These are phyloP conservation scores for Drosophila watanabei DNA, from an alignment of 1,140 invertebrate genomes.

Conservation along the genomic window DNA sequence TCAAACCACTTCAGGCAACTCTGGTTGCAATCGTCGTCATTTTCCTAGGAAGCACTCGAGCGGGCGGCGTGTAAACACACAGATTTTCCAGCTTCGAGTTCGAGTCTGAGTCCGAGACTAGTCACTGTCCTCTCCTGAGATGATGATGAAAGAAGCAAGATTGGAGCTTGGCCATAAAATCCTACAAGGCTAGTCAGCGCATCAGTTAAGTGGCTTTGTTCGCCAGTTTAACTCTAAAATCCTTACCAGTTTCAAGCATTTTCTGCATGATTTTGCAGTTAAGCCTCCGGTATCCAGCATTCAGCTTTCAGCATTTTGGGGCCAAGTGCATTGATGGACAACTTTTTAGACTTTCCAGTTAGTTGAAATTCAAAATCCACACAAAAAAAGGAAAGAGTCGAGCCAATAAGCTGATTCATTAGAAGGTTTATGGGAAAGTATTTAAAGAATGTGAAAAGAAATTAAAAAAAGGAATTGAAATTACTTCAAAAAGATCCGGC, in stretches of 20 bases:
- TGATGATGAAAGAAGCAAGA: constrained; percentile 2
- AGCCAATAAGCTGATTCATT: constrained; percentile 20
- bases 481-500: not conserved
- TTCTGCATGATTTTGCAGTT: constrained; percentile 82
- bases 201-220: constrained; percentile 80
- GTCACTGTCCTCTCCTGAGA: constrained; percentile 4
- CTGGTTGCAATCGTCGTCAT: constrained; percentile 62
- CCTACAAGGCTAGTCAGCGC: constrained; percentile 75
- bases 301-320: constrained; percentile 17
- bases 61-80: constrained; percentile 66
- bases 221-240: constrained; percentile 33
- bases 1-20: constrained; percentile 61
- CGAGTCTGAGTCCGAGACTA: not conserved
- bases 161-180: constrained; percentile 29
- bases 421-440: constrained; percentile 23
- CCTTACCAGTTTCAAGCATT: constrained; percentile 27
- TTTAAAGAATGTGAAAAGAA: not conserved
- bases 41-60: constrained; percentile 83
- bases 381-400: not conserved
- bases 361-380: constrained; percentile 8
- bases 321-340: constrained; percentile 52
- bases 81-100: constrained; percentile 43
- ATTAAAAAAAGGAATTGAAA: not conserved
- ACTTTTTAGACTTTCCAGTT: constrained; percentile 18
- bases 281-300: constrained; percentile 23